Evolutionary conservation across 2,113 vertebrate species (phyloP).

Genomic region (Sander lucioperca): DNA sequence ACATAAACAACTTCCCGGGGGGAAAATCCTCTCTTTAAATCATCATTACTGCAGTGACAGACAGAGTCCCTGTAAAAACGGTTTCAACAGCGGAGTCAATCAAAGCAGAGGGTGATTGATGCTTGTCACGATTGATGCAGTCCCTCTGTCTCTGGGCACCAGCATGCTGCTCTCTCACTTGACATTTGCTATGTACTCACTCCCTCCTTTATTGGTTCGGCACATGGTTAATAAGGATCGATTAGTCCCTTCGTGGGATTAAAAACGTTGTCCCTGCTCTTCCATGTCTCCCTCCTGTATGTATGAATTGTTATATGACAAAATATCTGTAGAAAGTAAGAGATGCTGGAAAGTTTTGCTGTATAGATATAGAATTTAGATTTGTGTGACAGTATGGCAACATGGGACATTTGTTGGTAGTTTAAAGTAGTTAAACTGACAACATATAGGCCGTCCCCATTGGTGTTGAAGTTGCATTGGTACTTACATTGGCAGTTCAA

Average conservation of each 20-base stretch:
- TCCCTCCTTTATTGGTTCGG: slow-evolving; percentile 27
- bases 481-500: background rate
- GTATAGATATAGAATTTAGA: background rate
- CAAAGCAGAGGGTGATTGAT: slow-evolving; percentile 71
- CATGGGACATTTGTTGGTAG: background rate
- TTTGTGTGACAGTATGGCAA: background rate
- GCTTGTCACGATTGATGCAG: slow-evolving; percentile 57
- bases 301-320: background rate
- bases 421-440: background rate
- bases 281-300: background rate
- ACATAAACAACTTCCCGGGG: slow-evolving; percentile 54
- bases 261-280: background rate
- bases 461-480: background rate
- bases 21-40: slow-evolving; percentile 52
- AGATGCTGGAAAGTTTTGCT: slow-evolving; percentile 1
- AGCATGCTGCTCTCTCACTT: slow-evolving; percentile 20
- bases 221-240: slow-evolving; percentile 44
- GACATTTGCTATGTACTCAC: background rate
- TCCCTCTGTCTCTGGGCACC: slow-evolving; percentile 44
- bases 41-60: slow-evolving; percentile 64
- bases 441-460: background rate
- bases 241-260: slow-evolving; percentile 36
- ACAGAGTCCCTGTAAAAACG: slow-evolving; percentile 38
- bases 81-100: slow-evolving; percentile 66
- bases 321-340: background rate